A percentile compares a stretch with the other conserved stretches of the same genome.
phyloP scores from a whole-genome alignment of 2,888 invertebrate species.

The Calliphora vomitoria region DNA sequence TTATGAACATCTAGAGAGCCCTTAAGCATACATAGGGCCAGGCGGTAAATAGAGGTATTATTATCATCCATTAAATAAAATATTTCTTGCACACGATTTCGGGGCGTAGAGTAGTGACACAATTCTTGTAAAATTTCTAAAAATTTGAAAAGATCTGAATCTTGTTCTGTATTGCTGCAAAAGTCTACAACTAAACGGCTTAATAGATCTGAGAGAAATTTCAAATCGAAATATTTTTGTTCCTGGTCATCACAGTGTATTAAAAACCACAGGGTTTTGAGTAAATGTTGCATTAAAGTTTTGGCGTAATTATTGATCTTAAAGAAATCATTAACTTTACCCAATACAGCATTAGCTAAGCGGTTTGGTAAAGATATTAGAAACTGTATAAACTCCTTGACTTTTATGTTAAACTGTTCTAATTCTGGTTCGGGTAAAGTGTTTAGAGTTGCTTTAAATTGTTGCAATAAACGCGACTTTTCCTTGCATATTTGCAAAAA shows the following conservation, averaged over 20 bases:
- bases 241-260: slow-evolving; percentile 78
- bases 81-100: slow-evolving; percentile 83
- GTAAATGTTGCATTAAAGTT: slow-evolving; percentile 87
- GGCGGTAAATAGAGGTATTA: slow-evolving; percentile 83
- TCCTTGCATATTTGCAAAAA: slow-evolving; percentile 78
- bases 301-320: slow-evolving; percentile 86
- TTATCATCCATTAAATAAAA: slow-evolving; percentile 86
- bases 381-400: slow-evolving; percentile 87
- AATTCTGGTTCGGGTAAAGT: slow-evolving; percentile 75
- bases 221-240: slow-evolving; percentile 74
- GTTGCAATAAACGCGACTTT: slow-evolving; percentile 74
- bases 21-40: slow-evolving; percentile 86
- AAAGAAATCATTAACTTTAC: slow-evolving; percentile 86
- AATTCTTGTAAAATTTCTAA: slow-evolving; percentile 85
- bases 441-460: slow-evolving; percentile 77
- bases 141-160: slow-evolving; percentile 85
- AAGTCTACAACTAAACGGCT: slow-evolving; percentile 87
- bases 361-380: slow-evolving; percentile 89
- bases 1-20: slow-evolving; percentile 83
- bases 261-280: slow-evolving; percentile 88
- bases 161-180: slow-evolving; percentile 84
- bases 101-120: slow-evolving; percentile 44
- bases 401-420: slow-evolving; percentile 80
- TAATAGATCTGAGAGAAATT: slow-evolving; percentile 86
- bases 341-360: slow-evolving; percentile 88